Percentiles rank a stretch among this genome's conserved stretches.
phyloP scores from a whole-genome alignment of 2,888 invertebrate species.

The Schizaphis graminum region DNA sequence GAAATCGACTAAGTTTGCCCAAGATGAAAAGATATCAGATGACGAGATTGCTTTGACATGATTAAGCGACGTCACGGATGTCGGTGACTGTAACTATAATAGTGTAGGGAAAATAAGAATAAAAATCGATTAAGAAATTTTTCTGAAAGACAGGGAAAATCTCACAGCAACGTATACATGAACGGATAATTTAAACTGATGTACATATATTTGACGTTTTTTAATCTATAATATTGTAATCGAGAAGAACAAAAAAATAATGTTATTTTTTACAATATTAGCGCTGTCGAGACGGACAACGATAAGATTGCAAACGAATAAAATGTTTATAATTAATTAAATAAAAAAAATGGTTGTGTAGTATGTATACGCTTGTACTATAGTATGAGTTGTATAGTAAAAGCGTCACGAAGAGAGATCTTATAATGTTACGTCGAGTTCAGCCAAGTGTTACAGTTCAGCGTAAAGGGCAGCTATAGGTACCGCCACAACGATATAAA shows the following conservation, averaged over 20 bases:
- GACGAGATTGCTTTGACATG: slow-evolving; percentile 13
- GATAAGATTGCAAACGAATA: not conserved
- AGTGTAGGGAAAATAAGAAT: slow-evolving; percentile 1
- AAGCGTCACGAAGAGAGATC: not conserved
- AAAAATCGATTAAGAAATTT: not conserved
- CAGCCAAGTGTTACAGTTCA: slow-evolving; percentile 7
- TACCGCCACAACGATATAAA: not conserved
- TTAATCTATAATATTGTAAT: not conserved
- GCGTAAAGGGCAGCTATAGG: slow-evolving; percentile 1
- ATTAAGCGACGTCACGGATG: slow-evolving; percentile 26
- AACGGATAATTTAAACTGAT: not conserved
- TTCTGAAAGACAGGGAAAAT: not conserved
- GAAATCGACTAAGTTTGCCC: slow-evolving; percentile 29
- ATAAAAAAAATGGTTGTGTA: not conserved
- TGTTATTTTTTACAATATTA: not conserved
- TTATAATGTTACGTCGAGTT: not conserved
- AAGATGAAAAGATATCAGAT: slow-evolving; percentile 27
- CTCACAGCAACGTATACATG: not conserved
- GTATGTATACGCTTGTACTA: not conserved
- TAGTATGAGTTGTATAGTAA: not conserved
- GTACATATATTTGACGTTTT: not conserved
- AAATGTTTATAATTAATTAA: slow-evolving; percentile 2
- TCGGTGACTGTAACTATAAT: not conserved
- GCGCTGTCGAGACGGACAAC: not conserved
- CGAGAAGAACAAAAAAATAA: not conserved